Base-by-base conservation (phyloP, 1,140 invertebrate species). In the Theocolax elegans region DNA sequence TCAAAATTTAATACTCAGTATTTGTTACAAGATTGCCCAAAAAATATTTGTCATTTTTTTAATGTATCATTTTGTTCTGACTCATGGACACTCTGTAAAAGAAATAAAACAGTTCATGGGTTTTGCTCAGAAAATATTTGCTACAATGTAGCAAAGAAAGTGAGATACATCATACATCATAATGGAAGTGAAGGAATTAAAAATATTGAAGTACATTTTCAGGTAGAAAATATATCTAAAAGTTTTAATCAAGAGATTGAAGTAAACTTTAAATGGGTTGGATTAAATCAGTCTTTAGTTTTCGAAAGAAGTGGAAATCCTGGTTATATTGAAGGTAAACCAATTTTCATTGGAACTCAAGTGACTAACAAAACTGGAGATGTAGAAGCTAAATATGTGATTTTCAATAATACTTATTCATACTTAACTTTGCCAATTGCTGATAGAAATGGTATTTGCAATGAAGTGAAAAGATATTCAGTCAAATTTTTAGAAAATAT, bases 221-320 rank as follows among this genome's bases (percentile, higher is more conserved):
- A 78, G 51, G 71, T 89, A 27, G 76, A 72, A 23, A 88, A 88
- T 71, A 62, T 86, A 51, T 78, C 81, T 40, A 66, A 63, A 64
- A 70, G 81, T 63, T 86, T 89, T 74, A 73, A 79, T 58, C 89
- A 90, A 81, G 72, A 84, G 29, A 87, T 88, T 64, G 78, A 86
- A 73, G 79, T 89, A 0, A 75, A 75, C 21, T 89, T 87, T 73
- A 65, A 85, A 46, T 90, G 89, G 88, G 75, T 74, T 31, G 79
- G 84, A 44, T 71, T 80, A 46, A 78, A 82, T 62, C 68, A 76
- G 12, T 72, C 76, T 40, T 78, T 78, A 49, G 72, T 76, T 53
- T 78, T 85, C 12, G 76, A 83, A 77, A 74, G 88, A 46, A 93
- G 91, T 81, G 92, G 92, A 54, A 91, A 91, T 81, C 90, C 91